phyloP scores from a whole-genome alignment of 2,797 vertebrate genomes.

The Paguma larvata region DNA sequence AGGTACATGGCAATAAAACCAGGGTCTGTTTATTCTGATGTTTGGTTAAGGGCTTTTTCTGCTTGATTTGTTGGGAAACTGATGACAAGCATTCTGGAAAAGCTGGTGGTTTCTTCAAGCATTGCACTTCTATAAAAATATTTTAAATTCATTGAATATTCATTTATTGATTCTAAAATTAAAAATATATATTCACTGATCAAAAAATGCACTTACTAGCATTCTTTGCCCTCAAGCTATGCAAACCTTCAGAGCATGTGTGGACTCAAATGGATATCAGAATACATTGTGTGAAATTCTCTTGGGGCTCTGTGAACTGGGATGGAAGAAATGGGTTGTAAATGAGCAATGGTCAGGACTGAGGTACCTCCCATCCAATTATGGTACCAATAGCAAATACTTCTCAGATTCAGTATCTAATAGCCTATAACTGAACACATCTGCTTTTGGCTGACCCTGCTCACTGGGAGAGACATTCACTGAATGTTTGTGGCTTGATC shows the following conservation, averaged over 20 bases:
- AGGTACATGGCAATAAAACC: not conserved
- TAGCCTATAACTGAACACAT: not conserved
- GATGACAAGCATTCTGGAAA: not conserved
- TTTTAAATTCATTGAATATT: not conserved
- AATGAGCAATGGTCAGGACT: not conserved
- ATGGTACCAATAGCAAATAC: fast-evolving
- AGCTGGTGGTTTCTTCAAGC: not conserved
- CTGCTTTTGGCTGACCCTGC: fast-evolving
- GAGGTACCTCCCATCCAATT: not conserved
- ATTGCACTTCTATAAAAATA: not conserved
- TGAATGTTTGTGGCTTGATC: not conserved
- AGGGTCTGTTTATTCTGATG: not conserved
- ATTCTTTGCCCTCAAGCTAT: not conserved
- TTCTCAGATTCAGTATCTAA: not conserved
- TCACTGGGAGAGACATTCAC: not conserved
- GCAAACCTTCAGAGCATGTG: not conserved
- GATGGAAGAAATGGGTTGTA: not conserved
- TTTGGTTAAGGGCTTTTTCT: not conserved
- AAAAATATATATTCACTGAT: not conserved
- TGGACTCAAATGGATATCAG: fast-evolving
- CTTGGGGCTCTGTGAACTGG: not conserved
- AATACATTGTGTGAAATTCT: not conserved
- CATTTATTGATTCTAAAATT: slow-evolving; percentile 15
- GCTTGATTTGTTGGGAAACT: not conserved
- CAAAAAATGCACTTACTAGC: not conserved